Conservation (phyloP, 2,797 vertebrate genomes). For the Borostomias antarcticus region DNA sequence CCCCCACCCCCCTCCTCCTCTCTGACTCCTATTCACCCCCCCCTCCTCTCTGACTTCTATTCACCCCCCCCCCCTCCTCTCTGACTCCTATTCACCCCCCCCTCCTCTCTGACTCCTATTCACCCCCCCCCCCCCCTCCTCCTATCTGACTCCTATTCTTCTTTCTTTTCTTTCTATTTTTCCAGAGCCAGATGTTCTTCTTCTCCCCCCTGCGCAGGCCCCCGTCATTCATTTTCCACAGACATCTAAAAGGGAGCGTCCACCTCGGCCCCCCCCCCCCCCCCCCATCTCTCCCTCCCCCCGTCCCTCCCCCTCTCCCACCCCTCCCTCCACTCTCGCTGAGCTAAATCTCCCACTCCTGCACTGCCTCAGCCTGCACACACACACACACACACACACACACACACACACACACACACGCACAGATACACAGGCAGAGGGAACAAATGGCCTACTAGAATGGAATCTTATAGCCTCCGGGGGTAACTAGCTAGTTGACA, state of each 20-base stretch:
- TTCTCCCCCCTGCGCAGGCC: no score
- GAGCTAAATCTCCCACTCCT: not conserved
- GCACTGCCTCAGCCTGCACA: not conserved
- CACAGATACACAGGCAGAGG: not conserved
- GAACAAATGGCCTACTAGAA: no score
- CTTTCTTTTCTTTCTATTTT: not conserved
- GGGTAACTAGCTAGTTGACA: no score
- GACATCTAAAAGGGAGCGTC: not conserved
- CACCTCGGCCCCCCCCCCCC: no score
- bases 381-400: not conserved
- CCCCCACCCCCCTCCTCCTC: no score
- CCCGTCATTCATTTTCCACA: not conserved
- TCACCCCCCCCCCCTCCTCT: no score
- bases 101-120: not conserved
- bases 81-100: no score
- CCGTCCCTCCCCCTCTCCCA: not conserved
- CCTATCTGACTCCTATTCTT: not conserved
- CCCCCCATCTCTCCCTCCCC: no score
- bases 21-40: no score
- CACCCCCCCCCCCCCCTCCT: no score
- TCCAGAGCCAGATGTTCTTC: not conserved
- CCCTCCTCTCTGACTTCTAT: no score
- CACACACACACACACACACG: not conserved
- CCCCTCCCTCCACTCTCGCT: not conserved
- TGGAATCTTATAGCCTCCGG: not conserved